Evolutionary conservation across 2,888 invertebrate species (phyloP), one percentile per base, ranked within the genome.

Genomic region (Rosalia funebris): DNA sequence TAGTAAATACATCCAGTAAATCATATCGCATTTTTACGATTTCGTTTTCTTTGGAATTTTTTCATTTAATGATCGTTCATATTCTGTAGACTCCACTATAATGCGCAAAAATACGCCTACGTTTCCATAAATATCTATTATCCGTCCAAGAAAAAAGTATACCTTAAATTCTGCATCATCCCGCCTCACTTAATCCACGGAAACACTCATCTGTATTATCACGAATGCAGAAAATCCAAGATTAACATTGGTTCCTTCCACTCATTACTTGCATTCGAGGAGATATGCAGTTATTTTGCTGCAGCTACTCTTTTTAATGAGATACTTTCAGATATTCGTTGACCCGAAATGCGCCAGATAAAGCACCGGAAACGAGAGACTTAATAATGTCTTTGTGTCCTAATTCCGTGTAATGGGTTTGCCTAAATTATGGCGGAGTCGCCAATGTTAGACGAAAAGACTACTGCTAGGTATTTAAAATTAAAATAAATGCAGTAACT

Each of bases 291-390:
- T 20, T 4, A 48, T 48, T 48, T 11, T 17, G 36, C 47, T 48
- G 34, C 25, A 48, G 17, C 16, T 19, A 34, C 47, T 10, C 47
- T 17, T 36, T 48, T 36, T 48, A 48, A 48, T 48, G 47, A 19
- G 36, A 32, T 25, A 45, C 45, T 45, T 45, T 31, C 25, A 31
- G 45, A 32, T 48, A 48, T 17, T 11, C 47, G 36, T 19, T 48
- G 47, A 48, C 47, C 47, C 19, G 19, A 48, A 48, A 48, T 36
- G 36, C 36, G 9, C 16, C 11, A 48, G 47, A 48, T 48, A 48
- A 48, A 48, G 17, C 4, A 17, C 14, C 36, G 10, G 50, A 7
- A 25, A 50, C 7, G 11, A n/a, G 34, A 34, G 34, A 36, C 36
- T 12, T 48, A 48, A 32, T 19, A 44, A 17, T 11, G 17, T 12